Evolutionary conservation across 2,113 vertebrate species (phyloP).

Genomic region (Balaenoptera acutorostrata): DNA sequence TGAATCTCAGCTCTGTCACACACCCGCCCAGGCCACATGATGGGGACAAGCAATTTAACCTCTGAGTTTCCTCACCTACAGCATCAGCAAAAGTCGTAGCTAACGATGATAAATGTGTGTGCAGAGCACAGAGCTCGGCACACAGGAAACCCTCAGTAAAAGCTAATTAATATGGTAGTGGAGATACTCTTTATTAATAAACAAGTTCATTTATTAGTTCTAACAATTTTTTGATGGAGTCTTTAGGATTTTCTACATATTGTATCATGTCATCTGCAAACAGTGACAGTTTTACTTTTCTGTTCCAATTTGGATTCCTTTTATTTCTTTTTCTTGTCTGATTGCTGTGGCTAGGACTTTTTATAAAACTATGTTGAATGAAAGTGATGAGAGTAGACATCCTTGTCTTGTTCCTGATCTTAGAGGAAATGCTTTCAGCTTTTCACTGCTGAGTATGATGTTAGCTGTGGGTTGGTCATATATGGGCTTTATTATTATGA

Average conservation of each 20-base stretch:
- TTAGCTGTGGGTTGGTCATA: neutral
- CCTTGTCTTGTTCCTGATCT: neutral
- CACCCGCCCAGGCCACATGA: neutral
- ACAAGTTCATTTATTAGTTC: neutral
- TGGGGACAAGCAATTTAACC: neutral
- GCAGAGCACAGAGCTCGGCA: rapidly evolving
- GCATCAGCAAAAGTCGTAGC: neutral
- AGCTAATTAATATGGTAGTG: neutral
- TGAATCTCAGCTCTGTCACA: neutral
- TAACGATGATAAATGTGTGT: rapidly evolving
- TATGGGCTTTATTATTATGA: neutral
- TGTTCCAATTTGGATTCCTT: neutral
- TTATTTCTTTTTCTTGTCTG: neutral
- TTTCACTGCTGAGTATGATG: neutral
- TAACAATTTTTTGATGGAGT: neutral
- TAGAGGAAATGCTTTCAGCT: neutral
- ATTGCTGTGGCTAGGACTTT: neutral
- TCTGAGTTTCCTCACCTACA: neutral
- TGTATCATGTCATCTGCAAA: neutral
- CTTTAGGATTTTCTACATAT: neutral
- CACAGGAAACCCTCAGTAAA: rapidly evolving
- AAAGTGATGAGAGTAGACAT: neutral
- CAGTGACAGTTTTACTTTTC: neutral
- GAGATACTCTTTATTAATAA: too few species aligned
- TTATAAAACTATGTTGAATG: neutral